Base-by-base conservation (phyloP, 2,888 invertebrate species). In the Dasypogon diadema region DNA sequence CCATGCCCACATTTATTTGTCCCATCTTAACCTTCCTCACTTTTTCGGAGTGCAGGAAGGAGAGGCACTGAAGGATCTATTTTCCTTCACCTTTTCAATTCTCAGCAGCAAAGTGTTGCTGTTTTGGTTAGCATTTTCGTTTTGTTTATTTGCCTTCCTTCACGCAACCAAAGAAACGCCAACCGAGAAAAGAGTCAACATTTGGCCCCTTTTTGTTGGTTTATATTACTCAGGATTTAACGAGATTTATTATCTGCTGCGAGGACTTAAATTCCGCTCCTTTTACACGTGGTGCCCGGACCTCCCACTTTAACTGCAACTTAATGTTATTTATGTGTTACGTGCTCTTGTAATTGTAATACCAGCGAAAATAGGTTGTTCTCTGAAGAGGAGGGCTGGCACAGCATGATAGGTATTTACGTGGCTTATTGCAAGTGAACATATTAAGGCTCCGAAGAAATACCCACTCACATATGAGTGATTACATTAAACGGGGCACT, bases 211-310 rank as follows among this genome's bases (percentile, higher is more conserved):
- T 74, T 75, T 75, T 75, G 68, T 75, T 68, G 68, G 68, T 68
- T 75, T 75, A 37, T 75, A 75, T 75, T 75, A 75, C 68, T 75
- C 68, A 54, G 75, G 75, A 75, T 75, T 75, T 75, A 75, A 56
- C 75, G 55, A 58, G 56, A 75, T 75, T 75, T 75, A 75, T 75
- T 75, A 75, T 75, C 75, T 68, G 56, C 65, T 48, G 48, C 42
- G 68, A 75, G 56, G 75, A 68, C 75, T 75, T 56, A 42, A 68
- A 68, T 22, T 58, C 37, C 26, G 56, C 42, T 18, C 56, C 68
- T 21, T 14, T 21, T 60, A 60, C 46, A 56, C 48, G 26, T 60
- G 48, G 22, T 48, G 24, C 18, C 54, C n/a, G 18, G n/a, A 12
- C 60, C 60, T 4, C 34, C 60, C 60, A 60, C 60, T 54, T 56